Evolutionary conservation across 1,140 invertebrate species (phyloP).

Genomic region (Lysiphlebus fabarum): DNA sequence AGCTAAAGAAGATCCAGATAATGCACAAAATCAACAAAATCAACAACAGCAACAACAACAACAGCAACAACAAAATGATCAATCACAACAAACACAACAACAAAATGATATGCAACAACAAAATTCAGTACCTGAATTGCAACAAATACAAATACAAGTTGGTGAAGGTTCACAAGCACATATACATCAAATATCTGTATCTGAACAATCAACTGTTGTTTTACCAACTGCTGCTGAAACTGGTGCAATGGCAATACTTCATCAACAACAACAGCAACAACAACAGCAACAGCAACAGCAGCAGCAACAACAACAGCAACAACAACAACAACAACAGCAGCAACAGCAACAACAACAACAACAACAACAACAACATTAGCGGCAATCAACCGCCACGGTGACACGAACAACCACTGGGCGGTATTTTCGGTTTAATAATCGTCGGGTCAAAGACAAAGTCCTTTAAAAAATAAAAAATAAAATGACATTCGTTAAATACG

Average conservation of each 20-base stretch:
- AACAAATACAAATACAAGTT: conserved; percentile 45
- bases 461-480: neutral
- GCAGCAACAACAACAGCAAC: conserved; percentile 30
- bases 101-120: conserved; percentile 29
- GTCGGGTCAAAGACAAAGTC: conserved; percentile 36
- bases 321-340: conserved; percentile 24
- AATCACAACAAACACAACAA: conserved; percentile 29
- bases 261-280: conserved; percentile 46
- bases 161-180: conserved; percentile 51
- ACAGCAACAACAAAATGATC: conserved; percentile 37
- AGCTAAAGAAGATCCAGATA: conserved; percentile 63
- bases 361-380: conserved; percentile 47
- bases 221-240: conserved; percentile 57
- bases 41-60: conserved; percentile 38
- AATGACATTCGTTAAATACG: neutral
- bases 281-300: conserved; percentile 43
- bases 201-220: conserved; percentile 56
- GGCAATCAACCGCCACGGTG: conserved; percentile 35
- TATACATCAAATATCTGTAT: conserved; percentile 51
- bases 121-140: conserved; percentile 25
- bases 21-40: conserved; percentile 41
- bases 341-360: conserved; percentile 49
- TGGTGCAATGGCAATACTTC: conserved; percentile 50
- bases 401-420: conserved; percentile 29
- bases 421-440: conserved; percentile 40